phyloP scores from a whole-genome alignment of 1,140 invertebrate species.

The Bradysia coprophila region DNA sequence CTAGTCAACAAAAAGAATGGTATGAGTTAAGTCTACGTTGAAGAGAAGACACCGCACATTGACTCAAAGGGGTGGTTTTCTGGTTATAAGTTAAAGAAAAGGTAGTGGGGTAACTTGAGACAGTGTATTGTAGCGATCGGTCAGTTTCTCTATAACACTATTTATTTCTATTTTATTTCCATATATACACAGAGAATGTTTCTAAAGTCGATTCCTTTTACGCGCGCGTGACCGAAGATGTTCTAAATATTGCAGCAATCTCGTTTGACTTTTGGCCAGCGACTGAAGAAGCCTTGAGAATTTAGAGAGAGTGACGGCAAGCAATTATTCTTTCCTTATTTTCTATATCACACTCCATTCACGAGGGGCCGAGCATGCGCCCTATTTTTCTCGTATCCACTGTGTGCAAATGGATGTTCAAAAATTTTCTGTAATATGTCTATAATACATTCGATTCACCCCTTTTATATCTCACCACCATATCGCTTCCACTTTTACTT shows the following conservation, averaged over 20 bases:
- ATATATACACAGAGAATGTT: background rate
- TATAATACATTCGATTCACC: background rate
- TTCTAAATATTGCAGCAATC: conserved; percentile 3
- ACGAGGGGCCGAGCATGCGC: background rate
- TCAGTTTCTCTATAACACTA: conserved; percentile 1
- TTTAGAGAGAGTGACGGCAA: conserved; percentile 1
- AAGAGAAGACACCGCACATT: conserved; percentile 2
- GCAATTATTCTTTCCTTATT: conserved; percentile 5
- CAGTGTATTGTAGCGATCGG: conserved; percentile 1
- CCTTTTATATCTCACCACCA: background rate
- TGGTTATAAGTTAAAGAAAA: conserved; percentile 3
- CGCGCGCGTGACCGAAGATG: conserved; percentile 5
- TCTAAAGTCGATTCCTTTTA: conserved; percentile 1
- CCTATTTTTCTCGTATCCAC: background rate
- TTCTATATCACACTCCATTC: background rate
- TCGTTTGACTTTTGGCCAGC: conserved; percentile 4
- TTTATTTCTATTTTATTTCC: background rate
- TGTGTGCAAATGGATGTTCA: background rate
- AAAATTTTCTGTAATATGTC: background rate
- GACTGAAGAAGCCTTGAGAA: conserved; percentile 4
- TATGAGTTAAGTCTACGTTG: conserved; percentile 1
- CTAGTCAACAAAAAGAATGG: conserved; percentile 1
- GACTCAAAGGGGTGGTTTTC: conserved; percentile 1
- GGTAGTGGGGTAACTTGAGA: conserved; percentile 5
- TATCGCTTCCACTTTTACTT: background rate